phyloP scores from a whole-genome alignment of 2,888 invertebrate species.

The Nephrotoma appendiculata region DNA sequence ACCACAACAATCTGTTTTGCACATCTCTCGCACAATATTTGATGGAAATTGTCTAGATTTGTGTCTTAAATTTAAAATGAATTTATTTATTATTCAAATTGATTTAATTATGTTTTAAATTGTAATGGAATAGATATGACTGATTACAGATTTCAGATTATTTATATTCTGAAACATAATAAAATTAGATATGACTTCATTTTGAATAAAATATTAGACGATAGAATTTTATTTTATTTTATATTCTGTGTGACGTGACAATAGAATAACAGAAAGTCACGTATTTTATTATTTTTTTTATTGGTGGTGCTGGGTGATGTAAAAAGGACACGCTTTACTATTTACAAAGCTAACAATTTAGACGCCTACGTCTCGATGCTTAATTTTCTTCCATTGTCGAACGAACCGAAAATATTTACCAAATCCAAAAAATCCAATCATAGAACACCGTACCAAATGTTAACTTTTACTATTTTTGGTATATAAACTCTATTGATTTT shows the following conservation, averaged over 20 bases:
- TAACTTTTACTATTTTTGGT: neutral
- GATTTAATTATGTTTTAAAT: neutral
- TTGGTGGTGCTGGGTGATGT: no score
- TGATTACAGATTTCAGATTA: neutral
- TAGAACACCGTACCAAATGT: neutral
- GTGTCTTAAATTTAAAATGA: neutral
- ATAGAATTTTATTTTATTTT: neutral
- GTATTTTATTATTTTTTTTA: no score
- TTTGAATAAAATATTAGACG: neutral
- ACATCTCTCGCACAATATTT: neutral
- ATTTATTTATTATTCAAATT: neutral
- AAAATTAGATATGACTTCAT: neutral
- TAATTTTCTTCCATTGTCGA: neutral
- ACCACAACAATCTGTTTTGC: neutral
- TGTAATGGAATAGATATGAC: neutral
- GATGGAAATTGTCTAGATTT: neutral
- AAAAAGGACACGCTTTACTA: neutral
- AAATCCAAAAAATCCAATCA: neutral
- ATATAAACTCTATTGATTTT: neutral
- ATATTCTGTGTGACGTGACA: neutral
- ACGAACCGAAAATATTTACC: neutral
- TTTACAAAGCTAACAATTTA: neutral
- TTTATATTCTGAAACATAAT: neutral
- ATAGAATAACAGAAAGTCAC: neutral
- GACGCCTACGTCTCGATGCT: neutral